phyloP scores from a whole-genome alignment of 2,113 vertebrate genomes.

The Trinectes maculatus region DNA sequence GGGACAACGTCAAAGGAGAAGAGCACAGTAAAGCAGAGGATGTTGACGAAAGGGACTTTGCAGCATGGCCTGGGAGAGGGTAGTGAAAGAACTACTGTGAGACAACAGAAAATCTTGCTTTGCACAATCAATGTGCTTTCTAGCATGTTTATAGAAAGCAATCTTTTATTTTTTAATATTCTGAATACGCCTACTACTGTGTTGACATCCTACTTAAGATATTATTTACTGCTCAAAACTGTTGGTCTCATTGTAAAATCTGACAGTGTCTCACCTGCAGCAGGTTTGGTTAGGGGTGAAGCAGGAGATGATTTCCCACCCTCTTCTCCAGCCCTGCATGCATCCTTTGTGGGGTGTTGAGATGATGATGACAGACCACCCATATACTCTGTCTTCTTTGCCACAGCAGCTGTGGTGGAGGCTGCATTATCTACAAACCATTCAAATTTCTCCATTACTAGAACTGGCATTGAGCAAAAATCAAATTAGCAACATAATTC shows the following conservation, averaged over 20 bases:
- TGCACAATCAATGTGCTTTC: no score
- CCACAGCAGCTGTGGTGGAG: slow-evolving; percentile 14
- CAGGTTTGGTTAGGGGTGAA: slow-evolving; percentile 60
- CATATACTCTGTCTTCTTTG: slow-evolving; percentile 47
- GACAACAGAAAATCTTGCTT: no score
- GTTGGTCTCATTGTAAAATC: no score
- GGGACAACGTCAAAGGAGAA: slow-evolving; percentile 76
- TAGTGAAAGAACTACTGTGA: neutral
- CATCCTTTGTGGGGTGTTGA: slow-evolving; percentile 43
- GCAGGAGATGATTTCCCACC: slow-evolving; percentile 39
- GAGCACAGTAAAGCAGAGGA: slow-evolving; percentile 62
- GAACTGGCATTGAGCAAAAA: neutral
- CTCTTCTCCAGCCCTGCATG: slow-evolving; percentile 45
- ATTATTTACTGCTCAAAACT: no score
- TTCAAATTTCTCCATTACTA: neutral
- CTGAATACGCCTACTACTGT: neutral
- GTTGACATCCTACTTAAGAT: no score
- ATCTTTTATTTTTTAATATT: neutral
- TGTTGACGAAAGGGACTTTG: slow-evolving; percentile 76
- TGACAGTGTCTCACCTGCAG: slow-evolving; percentile 60
- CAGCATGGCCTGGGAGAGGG: slow-evolving; percentile 79
- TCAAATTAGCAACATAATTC: neutral
- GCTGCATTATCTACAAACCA: slow-evolving; percentile 57
- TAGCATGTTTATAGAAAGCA: no score
- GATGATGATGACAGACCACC: slow-evolving; percentile 37